Conservation (phyloP, 2,113 vertebrate species). For the Nannospalax galili region DNA sequence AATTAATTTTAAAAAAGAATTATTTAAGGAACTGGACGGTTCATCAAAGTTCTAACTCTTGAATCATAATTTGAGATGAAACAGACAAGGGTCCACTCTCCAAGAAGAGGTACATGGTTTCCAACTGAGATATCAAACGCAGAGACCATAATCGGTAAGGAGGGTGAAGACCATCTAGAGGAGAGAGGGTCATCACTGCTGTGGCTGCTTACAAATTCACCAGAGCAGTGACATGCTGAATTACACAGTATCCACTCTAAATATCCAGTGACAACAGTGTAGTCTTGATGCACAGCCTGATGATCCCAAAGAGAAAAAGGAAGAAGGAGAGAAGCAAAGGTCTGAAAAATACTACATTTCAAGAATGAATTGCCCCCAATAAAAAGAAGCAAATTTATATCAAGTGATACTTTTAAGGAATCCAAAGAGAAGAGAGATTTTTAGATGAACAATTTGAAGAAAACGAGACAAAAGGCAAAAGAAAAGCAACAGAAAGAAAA, state of each 20-base stretch:
- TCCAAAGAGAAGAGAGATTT: neutral
- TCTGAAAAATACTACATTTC: neutral
- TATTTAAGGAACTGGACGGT: neutral
- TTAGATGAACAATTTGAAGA: neutral
- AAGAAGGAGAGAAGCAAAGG: neutral
- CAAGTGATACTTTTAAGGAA: neutral
- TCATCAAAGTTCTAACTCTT: neutral
- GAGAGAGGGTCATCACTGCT: neutral
- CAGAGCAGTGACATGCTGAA: neutral
- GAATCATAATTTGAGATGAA: neutral
- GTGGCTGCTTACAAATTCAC: neutral
- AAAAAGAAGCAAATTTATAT: constrained; percentile 24
- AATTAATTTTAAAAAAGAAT: neutral
- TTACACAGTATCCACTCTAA: neutral
- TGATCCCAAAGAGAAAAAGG: neutral
- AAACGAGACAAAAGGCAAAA: neutral
- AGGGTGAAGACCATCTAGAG: neutral
- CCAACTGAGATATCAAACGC: neutral
- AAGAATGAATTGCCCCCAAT: neutral
- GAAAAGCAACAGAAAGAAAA: neutral
- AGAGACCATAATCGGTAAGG: neutral
- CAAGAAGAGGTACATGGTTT: neutral
- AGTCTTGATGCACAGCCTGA: neutral
- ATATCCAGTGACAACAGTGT: neutral
- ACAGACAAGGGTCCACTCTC: neutral